A percentile compares a stretch with the other conserved stretches of the same genome.
phyloP scores from a whole-genome alignment of 2,797 vertebrate genomes.

The Anguilla obscura region DNA sequence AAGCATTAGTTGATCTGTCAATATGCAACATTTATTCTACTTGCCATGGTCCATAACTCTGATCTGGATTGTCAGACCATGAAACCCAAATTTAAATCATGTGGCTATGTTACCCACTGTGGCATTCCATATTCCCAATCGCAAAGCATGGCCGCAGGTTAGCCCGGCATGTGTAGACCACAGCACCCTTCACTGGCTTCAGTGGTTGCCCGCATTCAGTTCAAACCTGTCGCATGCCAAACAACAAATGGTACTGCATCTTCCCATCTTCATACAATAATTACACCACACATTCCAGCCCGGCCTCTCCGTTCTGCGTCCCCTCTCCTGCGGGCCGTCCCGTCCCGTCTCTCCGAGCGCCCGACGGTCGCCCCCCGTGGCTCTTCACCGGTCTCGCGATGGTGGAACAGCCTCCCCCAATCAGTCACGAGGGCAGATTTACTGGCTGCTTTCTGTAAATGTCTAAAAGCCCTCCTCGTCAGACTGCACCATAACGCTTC shows the following conservation, averaged over 20 bases:
- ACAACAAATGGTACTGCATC: background rate
- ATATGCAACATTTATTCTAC: background rate
- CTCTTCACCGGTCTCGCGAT: background rate
- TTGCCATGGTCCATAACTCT: background rate
- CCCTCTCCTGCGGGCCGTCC: background rate
- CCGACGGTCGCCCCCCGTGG: too few relatives aligned
- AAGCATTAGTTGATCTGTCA: background rate
- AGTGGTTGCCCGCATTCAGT: background rate
- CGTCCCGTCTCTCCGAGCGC: background rate
- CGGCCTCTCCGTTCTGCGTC: background rate
- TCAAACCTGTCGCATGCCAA: background rate
- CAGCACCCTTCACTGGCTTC: background rate
- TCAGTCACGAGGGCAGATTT: background rate
- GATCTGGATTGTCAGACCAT: slow-evolving; percentile 22
- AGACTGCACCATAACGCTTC: background rate
- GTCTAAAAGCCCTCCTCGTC: background rate
- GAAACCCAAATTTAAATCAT: slow-evolving; percentile 28
- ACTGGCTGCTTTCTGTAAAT: background rate
- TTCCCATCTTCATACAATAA: background rate
- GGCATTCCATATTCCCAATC: background rate
- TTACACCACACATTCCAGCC: background rate
- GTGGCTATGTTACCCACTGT: background rate
- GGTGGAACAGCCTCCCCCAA: background rate
- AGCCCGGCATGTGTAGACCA: background rate
- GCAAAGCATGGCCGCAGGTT: background rate